These are phyloP conservation scores for Ondatra zibethicus DNA, from an alignment of 2,113 vertebrate genomes.

Conservation along the genomic window DNA sequence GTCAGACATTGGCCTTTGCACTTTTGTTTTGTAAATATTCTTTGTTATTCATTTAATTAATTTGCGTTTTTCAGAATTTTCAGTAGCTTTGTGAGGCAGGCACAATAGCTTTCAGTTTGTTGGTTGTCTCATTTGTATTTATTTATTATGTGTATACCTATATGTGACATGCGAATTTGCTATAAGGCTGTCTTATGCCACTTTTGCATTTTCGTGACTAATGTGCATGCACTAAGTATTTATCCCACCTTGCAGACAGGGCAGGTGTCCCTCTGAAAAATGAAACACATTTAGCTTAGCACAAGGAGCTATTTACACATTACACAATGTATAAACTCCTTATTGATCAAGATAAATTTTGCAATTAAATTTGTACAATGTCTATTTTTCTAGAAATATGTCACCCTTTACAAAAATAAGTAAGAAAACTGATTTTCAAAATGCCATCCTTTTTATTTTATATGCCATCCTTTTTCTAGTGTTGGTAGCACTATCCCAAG, in stretches of 20 bases:
- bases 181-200: conserved; percentile 2
- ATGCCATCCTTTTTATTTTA: conserved; percentile 31
- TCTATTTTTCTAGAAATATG: conserved; percentile 74
- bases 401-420: conserved; percentile 65
- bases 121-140: conserved; percentile 66
- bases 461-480: conserved; percentile 41
- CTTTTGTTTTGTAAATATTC: conserved; percentile 65
- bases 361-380: conserved; percentile 48
- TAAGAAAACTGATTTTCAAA: conserved; percentile 56
- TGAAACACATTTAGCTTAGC: conserved; percentile 12
- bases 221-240: conserved; percentile 17
- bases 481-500: conserved; percentile 17
- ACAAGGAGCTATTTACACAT: not conserved
- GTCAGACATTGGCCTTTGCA: conserved; percentile 59
- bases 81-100: conserved; percentile 40
- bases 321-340: conserved; percentile 36
- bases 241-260: not conserved
- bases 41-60: conserved; percentile 45
- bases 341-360: conserved; percentile 44
- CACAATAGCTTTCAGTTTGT: conserved; percentile 28
- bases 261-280: conserved; percentile 32
- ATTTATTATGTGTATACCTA: not conserved
- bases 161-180: not conserved
- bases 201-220: conserved; percentile 32
- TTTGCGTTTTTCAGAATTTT: conserved; percentile 56